Base-by-base conservation (phyloP, 2,888 invertebrate species). In the Dinocampus coccinellae region DNA sequence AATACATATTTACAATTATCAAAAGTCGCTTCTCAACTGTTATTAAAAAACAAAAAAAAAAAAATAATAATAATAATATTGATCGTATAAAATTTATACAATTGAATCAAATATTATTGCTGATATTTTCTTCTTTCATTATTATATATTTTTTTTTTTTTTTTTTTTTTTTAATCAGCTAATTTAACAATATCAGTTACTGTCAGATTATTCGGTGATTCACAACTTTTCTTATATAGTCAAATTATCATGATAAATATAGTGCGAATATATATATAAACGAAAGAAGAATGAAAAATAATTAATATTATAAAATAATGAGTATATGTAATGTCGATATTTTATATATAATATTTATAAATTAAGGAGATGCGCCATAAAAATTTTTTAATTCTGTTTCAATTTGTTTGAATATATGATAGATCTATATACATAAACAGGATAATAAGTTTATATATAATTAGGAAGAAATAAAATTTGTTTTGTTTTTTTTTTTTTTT, bases 1-100 rank as follows among this genome's bases (percentile, higher is more conserved):
- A 73, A 75, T 72, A 73, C 34, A 73, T 77, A 74, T 73, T 65
- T 74, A 75, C 73, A 73, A 72, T 69, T 70, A 75, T 75, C 7
- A 29, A 4, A 4, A 63, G 73, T 70, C 68, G 39, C 55, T 47
- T n/a, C n/a, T n/a, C n/a, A n/a, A n/a, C n/a, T n/a, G n/a, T n/a
- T n/a, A n/a, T n/a, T n/a, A n/a, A n/a, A n/a, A n/a, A n/a, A n/a
- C n/a, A n/a, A n/a, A 16, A 26, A 11, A 55, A 55, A 22, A 57
- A 11, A n/a, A 10, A 57, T 64, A 67, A 61, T 70, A 73, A 55
- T 58, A 70, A 58, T 74, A 75, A 13, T 39, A n/a, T 39, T n/a
- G n/a, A n/a, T 13, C 13, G n/a, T 39, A n/a, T 39, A 39, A 39
- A 39, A 39, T 13, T 39, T n/a, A 13, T n/a, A 4, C 13, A 13